Evolutionary conservation across 2,797 vertebrate genomes (phyloP).

Genomic region (Pipistrellus nathusii): DNA sequence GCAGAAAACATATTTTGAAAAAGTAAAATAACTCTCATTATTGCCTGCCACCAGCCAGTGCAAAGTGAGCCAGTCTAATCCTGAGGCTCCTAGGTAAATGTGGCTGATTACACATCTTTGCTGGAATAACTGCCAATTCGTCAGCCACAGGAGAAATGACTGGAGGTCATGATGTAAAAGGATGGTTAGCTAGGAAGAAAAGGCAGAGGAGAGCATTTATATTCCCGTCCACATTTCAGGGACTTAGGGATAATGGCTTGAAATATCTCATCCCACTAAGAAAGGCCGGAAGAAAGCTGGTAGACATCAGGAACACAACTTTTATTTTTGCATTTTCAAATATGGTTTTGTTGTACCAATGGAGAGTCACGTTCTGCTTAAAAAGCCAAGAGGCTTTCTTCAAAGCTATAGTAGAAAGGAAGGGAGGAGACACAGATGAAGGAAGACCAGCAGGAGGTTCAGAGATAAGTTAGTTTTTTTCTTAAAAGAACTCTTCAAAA

Average conservation of each 20-base stretch:
- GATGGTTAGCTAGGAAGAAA: slow-evolving; percentile 38
- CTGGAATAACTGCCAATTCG: background rate
- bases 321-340: background rate
- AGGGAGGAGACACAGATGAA: background rate
- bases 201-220: background rate
- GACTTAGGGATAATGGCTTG: background rate
- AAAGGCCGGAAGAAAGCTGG: background rate
- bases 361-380: background rate
- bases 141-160: slow-evolving; percentile 1
- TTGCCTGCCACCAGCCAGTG: slow-evolving; percentile 45
- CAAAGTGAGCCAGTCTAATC: slow-evolving; percentile 4
- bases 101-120: slow-evolving; percentile 10
- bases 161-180: background rate
- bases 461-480: background rate
- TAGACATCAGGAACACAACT: background rate
- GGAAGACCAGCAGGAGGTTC: background rate
- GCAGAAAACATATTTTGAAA: slow-evolving; percentile 70
- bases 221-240: slow-evolving; percentile 19
- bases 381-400: background rate
- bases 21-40: slow-evolving; percentile 64
- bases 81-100: background rate
- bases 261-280: background rate
- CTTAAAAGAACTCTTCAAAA: background rate
- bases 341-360: background rate
- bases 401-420: background rate